Percentiles rank a stretch among this genome's conserved stretches.
Conservation (phyloP, 2,113 vertebrate species). For the Pipa parva region DNA sequence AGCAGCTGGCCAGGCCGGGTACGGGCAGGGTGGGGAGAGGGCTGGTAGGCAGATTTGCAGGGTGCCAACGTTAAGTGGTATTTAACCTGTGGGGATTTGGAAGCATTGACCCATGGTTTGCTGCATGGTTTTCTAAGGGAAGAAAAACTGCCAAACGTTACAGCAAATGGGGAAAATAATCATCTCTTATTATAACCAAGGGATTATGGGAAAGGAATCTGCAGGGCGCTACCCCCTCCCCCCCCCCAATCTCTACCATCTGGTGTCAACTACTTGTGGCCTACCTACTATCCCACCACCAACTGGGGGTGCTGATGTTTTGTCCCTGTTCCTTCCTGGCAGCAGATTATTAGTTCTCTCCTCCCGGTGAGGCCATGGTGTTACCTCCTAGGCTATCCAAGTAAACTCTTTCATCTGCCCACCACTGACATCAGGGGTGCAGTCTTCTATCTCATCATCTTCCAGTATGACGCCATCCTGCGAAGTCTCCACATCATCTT, state of each 20-base stretch:
- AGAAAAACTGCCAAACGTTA: no score
- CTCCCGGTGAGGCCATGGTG: background rate
- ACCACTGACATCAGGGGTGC: slow-evolving; percentile 71
- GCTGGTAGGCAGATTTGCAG: no score
- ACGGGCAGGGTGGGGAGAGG: background rate
- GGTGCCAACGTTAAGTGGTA: no score
- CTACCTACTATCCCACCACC: slow-evolving; percentile 1
- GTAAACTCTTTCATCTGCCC: slow-evolving; percentile 86
- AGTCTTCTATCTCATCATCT: slow-evolving; percentile 78
- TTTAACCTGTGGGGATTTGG: no score
- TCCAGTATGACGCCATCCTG: slow-evolving; percentile 73
- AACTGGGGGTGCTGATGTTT: background rate
- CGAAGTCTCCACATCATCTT: slow-evolving; percentile 75
- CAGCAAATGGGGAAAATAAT: no score
- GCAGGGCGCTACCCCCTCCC: slow-evolving; percentile 24
- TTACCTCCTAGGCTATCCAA: slow-evolving; percentile 84
- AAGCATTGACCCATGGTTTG: background rate
- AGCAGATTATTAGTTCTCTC: background rate
- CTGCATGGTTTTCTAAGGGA: background rate
- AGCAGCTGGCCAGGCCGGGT: background rate
- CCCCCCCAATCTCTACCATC: slow-evolving; percentile 44
- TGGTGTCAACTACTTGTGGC: no score
- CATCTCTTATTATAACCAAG: no score
- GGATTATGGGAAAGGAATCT: background rate
- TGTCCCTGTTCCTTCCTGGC: background rate